Conservation (phyloP, 2,113 vertebrate genomes). For the Halcyon senegalensis region DNA sequence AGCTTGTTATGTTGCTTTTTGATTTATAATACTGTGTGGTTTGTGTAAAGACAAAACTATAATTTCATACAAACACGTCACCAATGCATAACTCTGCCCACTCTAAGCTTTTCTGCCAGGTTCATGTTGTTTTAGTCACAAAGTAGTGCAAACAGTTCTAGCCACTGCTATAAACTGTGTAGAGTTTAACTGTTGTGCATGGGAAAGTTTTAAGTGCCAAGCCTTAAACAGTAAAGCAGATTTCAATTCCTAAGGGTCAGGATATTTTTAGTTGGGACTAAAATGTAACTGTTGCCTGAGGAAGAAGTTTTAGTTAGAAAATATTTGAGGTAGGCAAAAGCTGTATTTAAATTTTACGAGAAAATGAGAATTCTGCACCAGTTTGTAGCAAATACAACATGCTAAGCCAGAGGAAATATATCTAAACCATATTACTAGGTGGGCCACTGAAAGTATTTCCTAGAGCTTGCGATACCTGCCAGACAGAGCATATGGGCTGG, state of each 20-base stretch:
- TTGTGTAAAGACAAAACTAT: not conserved
- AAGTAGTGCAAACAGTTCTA: not conserved
- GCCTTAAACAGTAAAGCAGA: constrained; percentile 33
- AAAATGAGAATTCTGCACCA: not conserved
- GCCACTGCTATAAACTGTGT: not conserved
- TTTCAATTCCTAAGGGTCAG: not conserved
- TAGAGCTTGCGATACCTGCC: not conserved
- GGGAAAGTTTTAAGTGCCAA: not conserved
- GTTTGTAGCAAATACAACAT: not conserved
- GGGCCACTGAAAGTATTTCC: not conserved
- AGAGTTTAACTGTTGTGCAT: not conserved
- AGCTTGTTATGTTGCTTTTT: not conserved
- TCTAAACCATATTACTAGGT: not conserved
- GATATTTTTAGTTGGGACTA: constrained; percentile 5
- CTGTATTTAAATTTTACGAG: constrained; percentile 1
- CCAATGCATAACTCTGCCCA: not conserved
- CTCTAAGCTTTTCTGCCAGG: not conserved
- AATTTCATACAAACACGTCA: not conserved
- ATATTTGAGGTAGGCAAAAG: constrained; percentile 50
- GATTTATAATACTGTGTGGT: not conserved
- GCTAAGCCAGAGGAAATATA: not conserved
- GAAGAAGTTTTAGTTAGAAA: constrained; percentile 38
- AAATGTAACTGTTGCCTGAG: constrained; percentile 9
- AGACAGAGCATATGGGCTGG: fast-evolving
- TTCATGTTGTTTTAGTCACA: constrained; percentile 19